phyloP scores from a whole-genome alignment of 64 coral and sea anemone species.

The Montipora efflorescens region DNA sequence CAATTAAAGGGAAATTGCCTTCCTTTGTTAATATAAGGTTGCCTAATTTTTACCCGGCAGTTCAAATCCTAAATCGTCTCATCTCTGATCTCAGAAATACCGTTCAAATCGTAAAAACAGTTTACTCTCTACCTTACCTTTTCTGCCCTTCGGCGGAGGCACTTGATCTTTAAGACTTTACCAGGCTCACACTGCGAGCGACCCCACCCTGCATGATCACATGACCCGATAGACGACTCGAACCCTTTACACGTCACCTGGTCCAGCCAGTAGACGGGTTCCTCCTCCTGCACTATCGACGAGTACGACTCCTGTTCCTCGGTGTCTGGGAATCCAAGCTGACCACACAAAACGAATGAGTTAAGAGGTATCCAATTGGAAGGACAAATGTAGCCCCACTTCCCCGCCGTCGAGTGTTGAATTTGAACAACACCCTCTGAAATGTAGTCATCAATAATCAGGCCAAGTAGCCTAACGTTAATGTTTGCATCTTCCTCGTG shows the following conservation, averaged over 20 bases:
- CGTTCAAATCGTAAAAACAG: too few relatives aligned
- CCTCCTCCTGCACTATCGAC: not conserved
- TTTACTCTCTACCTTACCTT: constrained; percentile 4
- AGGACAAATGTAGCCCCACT: constrained; percentile 77
- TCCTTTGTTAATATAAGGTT: too few relatives aligned
- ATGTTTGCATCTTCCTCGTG: constrained; percentile 1
- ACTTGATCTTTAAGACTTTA: constrained; percentile 46
- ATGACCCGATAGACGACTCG: constrained; percentile 79
- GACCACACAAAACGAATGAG: constrained; percentile 77
- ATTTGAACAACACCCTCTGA: constrained; percentile 74
- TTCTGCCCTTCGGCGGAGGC: constrained; percentile 8
- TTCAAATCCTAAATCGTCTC: not conserved
- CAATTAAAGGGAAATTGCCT: too few relatives aligned
- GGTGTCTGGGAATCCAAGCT: constrained; percentile 72
- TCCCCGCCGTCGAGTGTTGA: not conserved
- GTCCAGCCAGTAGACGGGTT: constrained; percentile 60
- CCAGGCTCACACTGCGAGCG: constrained; percentile 44
- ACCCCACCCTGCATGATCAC: constrained; percentile 63
- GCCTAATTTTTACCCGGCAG: not conserved
- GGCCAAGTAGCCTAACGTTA: constrained; percentile 51
- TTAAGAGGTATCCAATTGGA: constrained; percentile 62
- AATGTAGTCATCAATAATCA: constrained; percentile 60
- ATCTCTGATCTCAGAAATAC: too few relatives aligned
- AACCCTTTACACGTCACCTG: constrained; percentile 72
- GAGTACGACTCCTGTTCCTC: not conserved